These are phyloP conservation scores for Dufourea novaeangliae DNA, from an alignment of 1,140 invertebrate genomes.

Conservation along the genomic window DNA sequence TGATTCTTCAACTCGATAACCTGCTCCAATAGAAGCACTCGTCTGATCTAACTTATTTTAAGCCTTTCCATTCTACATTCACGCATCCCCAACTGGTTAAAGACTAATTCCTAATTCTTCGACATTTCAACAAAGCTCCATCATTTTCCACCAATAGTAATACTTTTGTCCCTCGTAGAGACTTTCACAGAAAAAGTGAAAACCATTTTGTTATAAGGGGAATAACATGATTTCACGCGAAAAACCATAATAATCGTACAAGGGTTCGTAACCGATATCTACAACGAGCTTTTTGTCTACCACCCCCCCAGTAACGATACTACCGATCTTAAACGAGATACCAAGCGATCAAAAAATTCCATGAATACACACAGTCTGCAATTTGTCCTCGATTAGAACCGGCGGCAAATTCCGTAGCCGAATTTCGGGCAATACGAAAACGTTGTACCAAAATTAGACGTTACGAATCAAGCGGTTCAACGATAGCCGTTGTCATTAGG, in stretches of 20 bases:
- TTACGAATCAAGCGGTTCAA: not conserved
- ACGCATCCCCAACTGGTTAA: not conserved
- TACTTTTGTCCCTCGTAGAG: too few relatives aligned
- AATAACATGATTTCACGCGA: too few relatives aligned
- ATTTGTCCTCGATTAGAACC: conserved; percentile 1
- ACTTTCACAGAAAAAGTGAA: too few relatives aligned
- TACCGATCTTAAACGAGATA: not conserved
- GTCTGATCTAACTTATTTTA: not conserved
- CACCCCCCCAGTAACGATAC: too few relatives aligned
- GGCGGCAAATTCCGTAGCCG: not conserved
- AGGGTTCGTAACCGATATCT: too few relatives aligned
- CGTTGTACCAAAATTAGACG: conserved; percentile 26
- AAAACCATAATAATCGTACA: too few relatives aligned
- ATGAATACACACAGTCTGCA: not conserved
- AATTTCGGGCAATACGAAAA: not conserved
- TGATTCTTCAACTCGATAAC: not conserved
- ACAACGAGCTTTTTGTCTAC: too few relatives aligned
- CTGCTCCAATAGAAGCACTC: not conserved
- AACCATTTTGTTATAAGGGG: too few relatives aligned
- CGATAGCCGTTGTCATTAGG: conserved; percentile 37
- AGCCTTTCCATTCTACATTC: not conserved
- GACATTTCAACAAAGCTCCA: not conserved
- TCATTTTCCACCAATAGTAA: too few relatives aligned
- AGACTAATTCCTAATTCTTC: not conserved
- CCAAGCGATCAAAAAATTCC: not conserved